A percentile compares a stretch with the other conserved stretches of the same genome.
These are phyloP conservation scores for Toxotes lorentzi DNA, from an alignment of 2,797 vertebrate species.

Conservation along the genomic window DNA sequence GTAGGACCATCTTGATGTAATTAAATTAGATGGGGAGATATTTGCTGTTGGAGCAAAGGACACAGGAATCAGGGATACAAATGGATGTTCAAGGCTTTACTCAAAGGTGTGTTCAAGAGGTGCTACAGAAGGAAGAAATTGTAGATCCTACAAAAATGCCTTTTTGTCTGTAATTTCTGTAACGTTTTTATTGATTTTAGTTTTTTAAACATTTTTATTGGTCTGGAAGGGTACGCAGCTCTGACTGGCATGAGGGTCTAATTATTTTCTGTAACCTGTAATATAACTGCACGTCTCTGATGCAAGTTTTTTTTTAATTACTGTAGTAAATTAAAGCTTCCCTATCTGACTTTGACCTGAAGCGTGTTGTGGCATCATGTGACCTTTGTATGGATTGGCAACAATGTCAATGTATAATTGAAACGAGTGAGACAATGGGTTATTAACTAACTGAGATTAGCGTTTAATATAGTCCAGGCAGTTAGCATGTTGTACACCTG, in stretches of 20 bases:
- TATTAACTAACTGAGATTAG: constrained; percentile 7
- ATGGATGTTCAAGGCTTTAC: constrained; percentile 13
- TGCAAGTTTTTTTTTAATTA: constrained; percentile 36
- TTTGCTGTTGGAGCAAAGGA: constrained; percentile 35
- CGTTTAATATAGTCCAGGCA: background rate
- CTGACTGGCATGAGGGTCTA: constrained; percentile 23
- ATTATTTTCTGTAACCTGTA: constrained; percentile 35
- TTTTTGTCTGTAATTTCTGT: background rate
- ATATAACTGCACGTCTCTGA: background rate
- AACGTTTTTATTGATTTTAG: constrained; percentile 27
- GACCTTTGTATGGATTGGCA: constrained; percentile 12
- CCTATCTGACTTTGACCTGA: constrained; percentile 27
- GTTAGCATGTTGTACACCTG: background rate
- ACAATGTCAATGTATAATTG: background rate
- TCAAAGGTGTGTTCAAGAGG: constrained; percentile 14
- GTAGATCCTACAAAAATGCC: constrained; percentile 10
- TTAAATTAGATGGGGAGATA: constrained; percentile 45
- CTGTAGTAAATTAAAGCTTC: constrained; percentile 34
- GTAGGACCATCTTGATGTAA: constrained; percentile 26
- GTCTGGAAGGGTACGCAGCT: background rate
- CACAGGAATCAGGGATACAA: constrained; percentile 6
- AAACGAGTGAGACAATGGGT: background rate
- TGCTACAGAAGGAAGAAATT: constrained; percentile 18
- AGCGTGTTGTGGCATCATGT: background rate
- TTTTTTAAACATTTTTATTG: too few species aligned